Evolutionary conservation across 2,888 invertebrate genomes (phyloP).

Genomic region (Dynastes grantii): DNA sequence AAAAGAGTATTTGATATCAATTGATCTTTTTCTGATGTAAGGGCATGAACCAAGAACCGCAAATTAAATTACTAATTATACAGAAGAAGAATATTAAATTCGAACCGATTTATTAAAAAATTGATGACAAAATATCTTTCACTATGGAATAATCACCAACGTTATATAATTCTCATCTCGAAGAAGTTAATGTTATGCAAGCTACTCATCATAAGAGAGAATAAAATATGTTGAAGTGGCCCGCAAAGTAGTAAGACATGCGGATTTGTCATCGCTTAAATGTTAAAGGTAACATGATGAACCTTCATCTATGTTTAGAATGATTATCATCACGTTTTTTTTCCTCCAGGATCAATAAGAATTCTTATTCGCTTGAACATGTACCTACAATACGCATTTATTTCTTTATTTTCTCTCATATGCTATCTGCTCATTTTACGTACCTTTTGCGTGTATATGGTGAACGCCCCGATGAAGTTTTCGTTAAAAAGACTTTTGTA

Average conservation of each 20-base stretch:
- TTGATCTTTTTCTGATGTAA: no score
- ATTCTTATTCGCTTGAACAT: neutral
- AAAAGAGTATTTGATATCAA: no score
- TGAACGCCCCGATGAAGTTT: no score
- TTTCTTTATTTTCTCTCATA: no score
- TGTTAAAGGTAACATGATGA: slow-evolving; percentile 23
- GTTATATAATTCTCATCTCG: neutral
- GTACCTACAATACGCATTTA: no score
- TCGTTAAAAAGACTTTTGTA: no score
- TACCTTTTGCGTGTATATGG: no score
- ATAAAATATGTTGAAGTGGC: slow-evolving; percentile 4
- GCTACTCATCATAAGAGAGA: slow-evolving; percentile 18
- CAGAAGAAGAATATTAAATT: no score
- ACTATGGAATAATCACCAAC: neutral
- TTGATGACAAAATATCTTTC: slow-evolving; percentile 18
- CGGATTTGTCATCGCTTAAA: slow-evolving; percentile 24
- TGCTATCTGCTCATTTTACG: no score
- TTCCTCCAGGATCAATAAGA: neutral
- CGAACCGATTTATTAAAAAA: neutral
- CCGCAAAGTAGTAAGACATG: neutral
- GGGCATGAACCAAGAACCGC: no score
- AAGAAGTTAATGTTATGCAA: slow-evolving; percentile 16
- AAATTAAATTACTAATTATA: no score
- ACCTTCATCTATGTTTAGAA: slow-evolving; percentile 14
- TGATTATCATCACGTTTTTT: slow-evolving; percentile 16